phyloP scores from a whole-genome alignment of 37 sponge, comb jelly and placozoan species.

The Theonella swinhoei region DNA sequence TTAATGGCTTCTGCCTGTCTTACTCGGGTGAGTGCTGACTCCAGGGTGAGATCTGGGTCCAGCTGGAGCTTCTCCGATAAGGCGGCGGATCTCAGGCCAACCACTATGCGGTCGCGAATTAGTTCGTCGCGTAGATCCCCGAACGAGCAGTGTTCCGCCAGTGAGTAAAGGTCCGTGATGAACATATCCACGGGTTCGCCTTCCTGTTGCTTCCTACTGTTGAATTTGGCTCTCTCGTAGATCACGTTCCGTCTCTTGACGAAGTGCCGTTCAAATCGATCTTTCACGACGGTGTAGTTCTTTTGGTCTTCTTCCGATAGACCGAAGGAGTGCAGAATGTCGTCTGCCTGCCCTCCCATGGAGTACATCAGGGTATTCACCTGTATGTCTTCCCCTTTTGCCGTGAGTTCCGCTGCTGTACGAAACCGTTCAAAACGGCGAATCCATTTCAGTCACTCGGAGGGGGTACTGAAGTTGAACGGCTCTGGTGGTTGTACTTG shows the following conservation, averaged over 20 bases:
- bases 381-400: slow-evolving; percentile 13
- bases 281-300: slow-evolving; percentile 36
- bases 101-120: slow-evolving; percentile 41
- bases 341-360: too few species aligned
- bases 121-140: slow-evolving; percentile 39
- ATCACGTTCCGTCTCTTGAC: slow-evolving; percentile 30
- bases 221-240: slow-evolving; percentile 39
- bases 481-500: too few species aligned
- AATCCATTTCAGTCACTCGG: too few species aligned
- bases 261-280: slow-evolving; percentile 28
- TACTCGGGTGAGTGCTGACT: not conserved
- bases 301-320: slow-evolving; percentile 16
- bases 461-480: too few species aligned
- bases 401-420: slow-evolving; percentile 23
- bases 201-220: slow-evolving; percentile 35
- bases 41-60: slow-evolving; percentile 4
- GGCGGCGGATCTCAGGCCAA: slow-evolving; percentile 16
- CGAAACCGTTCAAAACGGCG: too few species aligned
- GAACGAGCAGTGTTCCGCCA: slow-evolving; percentile 39
- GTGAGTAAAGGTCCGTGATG: slow-evolving; percentile 37
- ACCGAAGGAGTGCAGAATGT: too few species aligned
- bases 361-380: slow-evolving; percentile 37
- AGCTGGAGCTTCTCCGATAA: slow-evolving; percentile 38
- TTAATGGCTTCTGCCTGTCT: slow-evolving; percentile 30
- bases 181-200: slow-evolving; percentile 50